phyloP scores from a whole-genome alignment of 2,113 vertebrate species.

The Fregata magnificens region DNA sequence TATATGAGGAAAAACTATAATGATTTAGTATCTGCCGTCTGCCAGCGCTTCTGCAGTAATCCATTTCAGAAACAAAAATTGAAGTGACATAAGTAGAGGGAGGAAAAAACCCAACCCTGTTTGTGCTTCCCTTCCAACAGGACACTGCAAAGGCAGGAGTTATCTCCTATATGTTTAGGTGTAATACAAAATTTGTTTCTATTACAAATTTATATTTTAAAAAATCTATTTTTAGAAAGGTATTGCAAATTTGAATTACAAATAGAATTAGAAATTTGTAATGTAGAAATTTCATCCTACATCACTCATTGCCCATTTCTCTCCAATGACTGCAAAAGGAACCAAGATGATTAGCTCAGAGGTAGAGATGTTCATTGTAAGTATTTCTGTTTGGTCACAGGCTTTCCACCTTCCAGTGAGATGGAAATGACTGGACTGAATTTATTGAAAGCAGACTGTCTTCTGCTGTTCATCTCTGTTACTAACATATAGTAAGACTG shows the following conservation, averaged over 20 bases:
- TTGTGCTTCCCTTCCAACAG: not conserved
- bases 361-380: not conserved
- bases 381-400: not conserved
- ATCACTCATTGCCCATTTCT: not conserved
- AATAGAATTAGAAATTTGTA: not conserved
- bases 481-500: not conserved
- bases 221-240: not conserved
- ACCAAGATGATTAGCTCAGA: not conserved
- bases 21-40: not conserved
- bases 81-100: not conserved
- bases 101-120: not conserved
- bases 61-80: not conserved
- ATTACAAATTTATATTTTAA: not conserved
- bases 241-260: not conserved
- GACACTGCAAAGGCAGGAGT: not conserved
- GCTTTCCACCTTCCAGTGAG: not conserved
- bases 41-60: not conserved
- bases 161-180: not conserved
- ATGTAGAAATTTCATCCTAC: not conserved
- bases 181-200: not conserved
- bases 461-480: not conserved
- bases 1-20: not conserved
- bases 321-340: not conserved
- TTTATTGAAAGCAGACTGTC: not conserved
- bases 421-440: not conserved